These are phyloP conservation scores for Mythimna lalbum DNA, from an alignment of 2,888 invertebrate genomes.

Conservation along the genomic window DNA sequence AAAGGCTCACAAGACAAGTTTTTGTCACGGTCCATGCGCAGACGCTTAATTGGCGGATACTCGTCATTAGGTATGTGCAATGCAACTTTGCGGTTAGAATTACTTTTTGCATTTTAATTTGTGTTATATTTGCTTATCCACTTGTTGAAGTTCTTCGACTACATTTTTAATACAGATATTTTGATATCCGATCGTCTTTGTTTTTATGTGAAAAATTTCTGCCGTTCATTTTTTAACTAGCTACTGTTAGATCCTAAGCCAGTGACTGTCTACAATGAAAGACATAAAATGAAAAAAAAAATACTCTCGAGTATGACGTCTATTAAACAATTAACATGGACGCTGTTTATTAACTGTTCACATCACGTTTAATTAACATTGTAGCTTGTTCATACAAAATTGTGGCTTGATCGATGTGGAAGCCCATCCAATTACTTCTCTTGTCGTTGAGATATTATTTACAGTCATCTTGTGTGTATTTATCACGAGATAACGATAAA, in stretches of 20 bases:
- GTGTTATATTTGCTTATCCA: slow-evolving; percentile 64
- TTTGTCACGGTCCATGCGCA: slow-evolving; percentile 79
- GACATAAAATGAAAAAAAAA: not conserved
- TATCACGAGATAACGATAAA: slow-evolving; percentile 79
- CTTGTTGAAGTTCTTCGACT: slow-evolving; percentile 1
- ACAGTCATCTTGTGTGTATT: slow-evolving; percentile 80
- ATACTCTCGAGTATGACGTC: not conserved
- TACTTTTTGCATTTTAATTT: slow-evolving; percentile 67
- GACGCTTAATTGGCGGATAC: slow-evolving; percentile 87
- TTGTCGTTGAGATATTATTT: slow-evolving; percentile 84
- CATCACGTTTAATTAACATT: slow-evolving; percentile 65
- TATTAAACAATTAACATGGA: slow-evolving; percentile 47
- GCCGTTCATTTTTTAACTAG: not conserved
- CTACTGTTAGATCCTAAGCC: not conserved
- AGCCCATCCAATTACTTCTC: slow-evolving; percentile 83
- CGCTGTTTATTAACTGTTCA: slow-evolving; percentile 42
- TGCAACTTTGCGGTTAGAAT: slow-evolving; percentile 75
- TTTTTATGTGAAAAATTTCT: too few species aligned
- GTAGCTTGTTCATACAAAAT: slow-evolving; percentile 71
- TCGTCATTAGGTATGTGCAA: slow-evolving; percentile 83
- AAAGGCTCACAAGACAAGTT: slow-evolving; percentile 81
- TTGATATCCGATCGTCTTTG: not conserved
- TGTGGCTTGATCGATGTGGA: slow-evolving; percentile 76
- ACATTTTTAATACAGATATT: not conserved
- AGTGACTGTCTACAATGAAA: too few species aligned